These are phyloP conservation scores for Pogona vitticeps DNA, from an alignment of 2,113 vertebrate genomes.

Conservation along the genomic window DNA sequence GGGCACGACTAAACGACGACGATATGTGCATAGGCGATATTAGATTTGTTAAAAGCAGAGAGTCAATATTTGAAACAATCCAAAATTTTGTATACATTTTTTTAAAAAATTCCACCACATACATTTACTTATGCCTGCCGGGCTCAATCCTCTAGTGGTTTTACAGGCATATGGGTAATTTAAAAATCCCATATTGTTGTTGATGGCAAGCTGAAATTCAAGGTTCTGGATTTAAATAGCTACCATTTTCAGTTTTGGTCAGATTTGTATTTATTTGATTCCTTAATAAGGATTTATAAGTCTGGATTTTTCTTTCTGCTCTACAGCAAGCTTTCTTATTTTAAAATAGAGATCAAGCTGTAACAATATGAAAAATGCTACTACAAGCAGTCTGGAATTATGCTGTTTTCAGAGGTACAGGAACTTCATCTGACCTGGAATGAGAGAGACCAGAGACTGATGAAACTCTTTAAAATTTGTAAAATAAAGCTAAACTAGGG, in stretches of 20 bases:
- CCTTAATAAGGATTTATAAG: slow-evolving; percentile 28
- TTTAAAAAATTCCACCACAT: not conserved
- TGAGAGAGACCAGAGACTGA: not conserved
- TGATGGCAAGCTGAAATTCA: not conserved
- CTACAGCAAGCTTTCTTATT: slow-evolving; percentile 42
- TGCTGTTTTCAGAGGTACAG: not conserved
- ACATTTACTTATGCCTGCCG: slow-evolving; percentile 1
- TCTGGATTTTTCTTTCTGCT: not conserved
- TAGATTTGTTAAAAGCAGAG: too few species aligned
- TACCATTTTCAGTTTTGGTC: not conserved
- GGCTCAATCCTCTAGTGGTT: slow-evolving; percentile 7
- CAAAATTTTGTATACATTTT: not conserved
- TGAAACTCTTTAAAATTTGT: not conserved
- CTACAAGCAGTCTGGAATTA: not conserved
- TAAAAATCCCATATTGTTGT: not conserved
- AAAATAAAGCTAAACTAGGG: not conserved
- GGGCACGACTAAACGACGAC: too few species aligned
- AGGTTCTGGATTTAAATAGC: too few species aligned
- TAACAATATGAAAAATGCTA: not conserved
- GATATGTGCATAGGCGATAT: too few species aligned
- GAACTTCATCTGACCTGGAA: not conserved
- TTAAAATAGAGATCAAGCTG: slow-evolving; percentile 21
- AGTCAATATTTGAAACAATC: not conserved
- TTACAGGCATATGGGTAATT: not conserved
- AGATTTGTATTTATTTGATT: slow-evolving; percentile 28